Percentiles rank a stretch among this genome's conserved stretches.
Evolutionary conservation across 2,888 invertebrate genomes (phyloP).

Genomic region (Enchytraeus crypticus): DNA sequence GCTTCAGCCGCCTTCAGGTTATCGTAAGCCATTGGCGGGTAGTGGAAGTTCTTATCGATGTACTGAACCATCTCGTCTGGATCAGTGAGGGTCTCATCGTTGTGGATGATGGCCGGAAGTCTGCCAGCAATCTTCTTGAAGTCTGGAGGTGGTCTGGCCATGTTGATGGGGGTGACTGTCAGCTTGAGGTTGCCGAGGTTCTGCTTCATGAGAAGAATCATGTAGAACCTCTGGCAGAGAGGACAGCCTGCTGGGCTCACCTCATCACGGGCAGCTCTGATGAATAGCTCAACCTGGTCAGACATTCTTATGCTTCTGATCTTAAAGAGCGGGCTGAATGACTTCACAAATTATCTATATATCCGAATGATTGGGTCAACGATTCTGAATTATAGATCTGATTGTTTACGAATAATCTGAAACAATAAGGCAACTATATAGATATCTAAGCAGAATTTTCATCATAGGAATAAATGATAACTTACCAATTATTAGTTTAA

Average conservation of each 20-base stretch:
- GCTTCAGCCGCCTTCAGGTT: slow-evolving; percentile 46
- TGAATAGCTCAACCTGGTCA: slow-evolving; percentile 47
- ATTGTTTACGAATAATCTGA: too few relatives aligned
- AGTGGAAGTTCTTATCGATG: slow-evolving; percentile 50
- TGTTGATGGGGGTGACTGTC: slow-evolving; percentile 51
- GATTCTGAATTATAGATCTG: too few relatives aligned
- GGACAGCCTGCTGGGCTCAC: slow-evolving; percentile 52
- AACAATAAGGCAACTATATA: too few relatives aligned
- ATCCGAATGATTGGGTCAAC: too few relatives aligned
- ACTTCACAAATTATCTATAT: too few relatives aligned
- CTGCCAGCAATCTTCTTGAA: slow-evolving; percentile 47
- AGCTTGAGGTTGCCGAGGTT: slow-evolving; percentile 47
- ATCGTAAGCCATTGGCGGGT: slow-evolving; percentile 44
- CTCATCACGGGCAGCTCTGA: slow-evolving; percentile 52
- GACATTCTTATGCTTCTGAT: too few relatives aligned
- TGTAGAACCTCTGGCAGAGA: slow-evolving; percentile 52
- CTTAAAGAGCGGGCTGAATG: too few relatives aligned
- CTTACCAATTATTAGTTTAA: too few relatives aligned
- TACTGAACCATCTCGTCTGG: slow-evolving; percentile 54
- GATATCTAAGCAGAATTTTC: too few relatives aligned
- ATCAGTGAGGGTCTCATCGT: slow-evolving; percentile 44
- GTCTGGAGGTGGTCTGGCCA: slow-evolving; percentile 50
- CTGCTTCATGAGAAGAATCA: slow-evolving; percentile 51
- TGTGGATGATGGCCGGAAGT: slow-evolving; percentile 44
- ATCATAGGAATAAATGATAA: too few relatives aligned